phyloP scores from a whole-genome alignment of 2,888 invertebrate species.

The Leptinotarsa peninsularis region DNA sequence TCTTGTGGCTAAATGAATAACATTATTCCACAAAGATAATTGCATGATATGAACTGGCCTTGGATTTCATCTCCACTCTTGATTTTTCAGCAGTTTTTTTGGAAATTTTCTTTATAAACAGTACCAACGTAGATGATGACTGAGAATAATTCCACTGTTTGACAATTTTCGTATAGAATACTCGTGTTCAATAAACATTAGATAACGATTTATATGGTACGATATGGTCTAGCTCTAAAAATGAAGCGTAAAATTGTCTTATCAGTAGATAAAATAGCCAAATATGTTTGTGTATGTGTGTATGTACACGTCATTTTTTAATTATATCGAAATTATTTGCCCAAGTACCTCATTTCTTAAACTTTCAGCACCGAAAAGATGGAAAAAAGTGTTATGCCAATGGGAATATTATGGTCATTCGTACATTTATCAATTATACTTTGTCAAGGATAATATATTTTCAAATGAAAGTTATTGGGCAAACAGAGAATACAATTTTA shows the following conservation, averaged over 20 bases:
- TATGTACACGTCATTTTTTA: background rate
- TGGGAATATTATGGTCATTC: no score
- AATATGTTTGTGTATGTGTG: background rate
- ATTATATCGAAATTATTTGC: background rate
- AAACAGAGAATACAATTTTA: no score
- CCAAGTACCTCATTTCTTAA: background rate
- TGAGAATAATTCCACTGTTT: slow-evolving; percentile 11
- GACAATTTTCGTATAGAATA: background rate
- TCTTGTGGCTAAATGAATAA: background rate
- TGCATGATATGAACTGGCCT: background rate
- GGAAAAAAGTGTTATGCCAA: no score
- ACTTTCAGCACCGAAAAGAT: background rate
- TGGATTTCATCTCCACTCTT: background rate
- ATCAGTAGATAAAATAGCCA: slow-evolving; percentile 32
- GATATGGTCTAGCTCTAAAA: slow-evolving; percentile 29
- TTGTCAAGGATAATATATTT: no score
- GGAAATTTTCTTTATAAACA: background rate
- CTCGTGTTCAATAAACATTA: slow-evolving; percentile 14
- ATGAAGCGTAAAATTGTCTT: slow-evolving; percentile 34
- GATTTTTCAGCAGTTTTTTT: background rate
- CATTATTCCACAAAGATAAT: background rate
- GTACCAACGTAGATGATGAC: slow-evolving; percentile 2
- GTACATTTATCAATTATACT: no score
- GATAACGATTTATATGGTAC: slow-evolving; percentile 7
- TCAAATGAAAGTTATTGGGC: no score